A percentile compares a stretch with the other conserved stretches of the same genome.
These are phyloP conservation scores for Phalacrocorax carbo DNA, from an alignment of 2,113 vertebrate species.

Conservation along the genomic window DNA sequence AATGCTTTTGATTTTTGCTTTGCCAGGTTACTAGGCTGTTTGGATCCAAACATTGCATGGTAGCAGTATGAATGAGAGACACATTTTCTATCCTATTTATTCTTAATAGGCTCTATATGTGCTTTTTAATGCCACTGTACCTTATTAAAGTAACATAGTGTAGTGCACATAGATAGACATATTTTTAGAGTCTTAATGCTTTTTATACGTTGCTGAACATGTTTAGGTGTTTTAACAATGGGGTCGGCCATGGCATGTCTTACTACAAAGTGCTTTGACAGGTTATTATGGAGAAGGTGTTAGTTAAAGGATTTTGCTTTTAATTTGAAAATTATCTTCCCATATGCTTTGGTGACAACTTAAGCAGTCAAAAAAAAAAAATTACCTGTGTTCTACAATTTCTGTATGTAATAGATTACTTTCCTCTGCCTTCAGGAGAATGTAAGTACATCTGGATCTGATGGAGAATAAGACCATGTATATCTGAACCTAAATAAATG, in stretches of 20 bases:
- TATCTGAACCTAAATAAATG: neutral
- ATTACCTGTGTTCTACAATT: neutral
- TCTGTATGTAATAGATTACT: slow-evolving; percentile 22
- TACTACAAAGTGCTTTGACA: neutral
- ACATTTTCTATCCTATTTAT: neutral
- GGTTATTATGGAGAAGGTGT: neutral
- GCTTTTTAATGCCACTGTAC: neutral
- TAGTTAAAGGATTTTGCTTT: neutral
- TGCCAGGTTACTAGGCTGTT: neutral
- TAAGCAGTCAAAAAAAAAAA: neutral
- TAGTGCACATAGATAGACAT: neutral
- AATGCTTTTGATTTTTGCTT: neutral
- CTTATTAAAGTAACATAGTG: neutral
- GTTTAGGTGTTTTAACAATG: neutral
- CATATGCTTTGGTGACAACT: slow-evolving; percentile 23
- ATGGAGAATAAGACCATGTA: neutral
- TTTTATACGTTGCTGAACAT: neutral
- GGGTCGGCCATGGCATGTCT: neutral
- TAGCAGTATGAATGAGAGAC: neutral
- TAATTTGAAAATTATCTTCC: neutral
- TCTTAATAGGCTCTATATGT: neutral
- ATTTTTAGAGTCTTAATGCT: neutral
- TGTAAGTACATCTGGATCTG: neutral
- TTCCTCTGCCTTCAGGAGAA: neutral
- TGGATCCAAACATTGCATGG: neutral